Base-by-base conservation (phyloP, 2,797 vertebrate species). In the Acanthurus tractus region DNA sequence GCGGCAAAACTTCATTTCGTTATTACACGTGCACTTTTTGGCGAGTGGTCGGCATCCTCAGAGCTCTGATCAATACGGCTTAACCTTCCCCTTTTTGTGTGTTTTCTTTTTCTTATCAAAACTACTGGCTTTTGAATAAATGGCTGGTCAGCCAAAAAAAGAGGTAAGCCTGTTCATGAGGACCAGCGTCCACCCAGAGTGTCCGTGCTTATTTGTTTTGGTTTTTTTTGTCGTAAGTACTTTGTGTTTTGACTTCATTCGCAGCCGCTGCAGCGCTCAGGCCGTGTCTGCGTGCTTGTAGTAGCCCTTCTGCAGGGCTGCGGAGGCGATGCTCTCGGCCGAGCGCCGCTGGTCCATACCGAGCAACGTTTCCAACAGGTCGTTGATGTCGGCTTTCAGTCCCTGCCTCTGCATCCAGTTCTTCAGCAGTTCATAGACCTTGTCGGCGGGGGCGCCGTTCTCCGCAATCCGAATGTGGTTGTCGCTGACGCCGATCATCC, bases 361-460 rank as follows among this genome's bases (percentile, higher is more conserved):
- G 0, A 96, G 89, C 75, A 96, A 70, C 20, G 91, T 87, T 0
- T 94, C 74, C 4, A 96, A 61, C 83, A 96, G 92, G 76, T 90
- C 76, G 78, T 96, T 96, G 88, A 96, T 95, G 91, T 95, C 93
- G 0, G 95, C 95, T 18, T 94, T 93, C 0, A 95, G 93, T 17
- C 95, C 95, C 80, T 94, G 92, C 36, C 89, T 86, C 88, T 96
- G 95, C 95, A 95, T 95, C 95, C 95, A 96, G 83, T 86, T 93
- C 77, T 93, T 94, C 71, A 96, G 92, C 78, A 96, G 94, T 49
- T 96, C 94, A 23, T 96, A 96, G 57, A 96, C 95, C 64, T 95
- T 96, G 91, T 96, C 95, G 0, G 55, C 53, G 0, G 90, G 23
- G 45, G 89, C 14, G 25, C 90, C 88, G 9, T 69, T 91, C 83